A percentile compares a stretch with the other conserved stretches of the same genome.
Conservation (phyloP, 2,888 invertebrate species). For the Lasioglossum marginatum region DNA sequence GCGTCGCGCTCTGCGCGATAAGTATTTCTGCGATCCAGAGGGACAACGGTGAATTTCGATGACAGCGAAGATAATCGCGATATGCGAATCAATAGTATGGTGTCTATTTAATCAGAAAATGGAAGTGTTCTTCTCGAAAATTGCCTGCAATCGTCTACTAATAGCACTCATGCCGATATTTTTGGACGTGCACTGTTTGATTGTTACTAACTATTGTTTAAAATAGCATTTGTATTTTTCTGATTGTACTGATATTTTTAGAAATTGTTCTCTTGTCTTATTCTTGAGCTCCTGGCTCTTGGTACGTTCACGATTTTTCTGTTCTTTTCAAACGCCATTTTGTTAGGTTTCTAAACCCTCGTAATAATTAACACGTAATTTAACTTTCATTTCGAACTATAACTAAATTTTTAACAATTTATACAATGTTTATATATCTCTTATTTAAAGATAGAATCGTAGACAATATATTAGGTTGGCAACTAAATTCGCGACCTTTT, state of each 20-base stretch:
- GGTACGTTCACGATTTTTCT: too few species aligned
- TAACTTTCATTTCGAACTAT: not conserved
- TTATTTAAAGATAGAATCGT: not conserved
- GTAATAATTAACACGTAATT: not conserved
- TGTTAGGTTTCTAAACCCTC: not conserved
- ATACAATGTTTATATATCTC: not conserved
- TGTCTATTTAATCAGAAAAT: not conserved
- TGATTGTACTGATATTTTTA: too few species aligned
- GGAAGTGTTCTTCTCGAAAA: not conserved
- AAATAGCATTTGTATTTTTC: not conserved
- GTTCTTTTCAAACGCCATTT: not conserved
- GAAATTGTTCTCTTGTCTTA: too few species aligned
- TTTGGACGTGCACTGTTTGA: not conserved
- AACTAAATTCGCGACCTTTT: too few species aligned
- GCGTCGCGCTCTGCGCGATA: not conserved
- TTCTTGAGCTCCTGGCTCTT: too few species aligned
- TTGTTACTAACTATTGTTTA: not conserved
- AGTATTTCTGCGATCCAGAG: not conserved
- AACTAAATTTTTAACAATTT: not conserved
- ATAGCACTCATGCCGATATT: not conserved
- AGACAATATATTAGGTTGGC: not conserved
- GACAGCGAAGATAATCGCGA: not conserved
- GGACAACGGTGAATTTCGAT: not conserved
- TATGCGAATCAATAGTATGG: not conserved
- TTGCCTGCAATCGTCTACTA: not conserved